Evolutionary conservation across 2,888 invertebrate species (phyloP).

Genomic region (Venusia cambrica): DNA sequence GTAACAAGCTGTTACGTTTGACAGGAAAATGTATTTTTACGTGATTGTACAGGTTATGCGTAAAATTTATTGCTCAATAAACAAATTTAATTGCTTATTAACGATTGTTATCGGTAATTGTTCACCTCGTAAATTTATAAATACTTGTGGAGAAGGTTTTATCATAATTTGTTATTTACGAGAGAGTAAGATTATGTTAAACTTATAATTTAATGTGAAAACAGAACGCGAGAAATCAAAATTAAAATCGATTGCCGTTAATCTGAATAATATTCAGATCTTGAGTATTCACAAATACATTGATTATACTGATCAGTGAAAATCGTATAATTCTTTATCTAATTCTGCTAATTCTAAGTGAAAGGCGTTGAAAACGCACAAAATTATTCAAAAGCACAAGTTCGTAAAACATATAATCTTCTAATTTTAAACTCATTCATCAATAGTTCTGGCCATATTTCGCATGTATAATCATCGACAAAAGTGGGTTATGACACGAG

Average conservation of each 20-base stretch:
- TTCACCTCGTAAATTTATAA: constrained; percentile 26
- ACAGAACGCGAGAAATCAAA: constrained; percentile 5
- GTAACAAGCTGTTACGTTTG: constrained; percentile 18
- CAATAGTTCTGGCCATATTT: constrained; percentile 19
- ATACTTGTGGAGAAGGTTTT: constrained; percentile 10
- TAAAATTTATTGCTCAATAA: constrained; percentile 32
- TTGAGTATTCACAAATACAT: too few relatives aligned
- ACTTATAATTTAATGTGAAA: constrained; percentile 13
- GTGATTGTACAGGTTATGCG: constrained; percentile 13
- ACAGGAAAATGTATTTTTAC: constrained; percentile 16
- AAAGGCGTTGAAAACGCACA: constrained; percentile 23
- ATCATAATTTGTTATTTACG: constrained; percentile 21
- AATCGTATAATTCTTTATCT: constrained; percentile 9
- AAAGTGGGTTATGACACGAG: constrained; percentile 20
- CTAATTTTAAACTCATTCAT: constrained; percentile 19
- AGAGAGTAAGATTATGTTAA: constrained; percentile 2
- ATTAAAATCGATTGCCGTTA: constrained; percentile 1
- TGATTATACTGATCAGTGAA: constrained; percentile 16
- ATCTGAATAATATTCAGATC: constrained; percentile 2
- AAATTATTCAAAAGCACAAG: constrained; percentile 15
- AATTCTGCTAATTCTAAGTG: constrained; percentile 15
- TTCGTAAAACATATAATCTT: constrained; percentile 21
- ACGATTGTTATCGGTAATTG: constrained; percentile 66
- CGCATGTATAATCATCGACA: constrained; percentile 16
- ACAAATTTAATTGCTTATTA: constrained; percentile 51